Evolutionary conservation across 2,888 invertebrate species (phyloP).

Genomic region (Andrena minutula): DNA sequence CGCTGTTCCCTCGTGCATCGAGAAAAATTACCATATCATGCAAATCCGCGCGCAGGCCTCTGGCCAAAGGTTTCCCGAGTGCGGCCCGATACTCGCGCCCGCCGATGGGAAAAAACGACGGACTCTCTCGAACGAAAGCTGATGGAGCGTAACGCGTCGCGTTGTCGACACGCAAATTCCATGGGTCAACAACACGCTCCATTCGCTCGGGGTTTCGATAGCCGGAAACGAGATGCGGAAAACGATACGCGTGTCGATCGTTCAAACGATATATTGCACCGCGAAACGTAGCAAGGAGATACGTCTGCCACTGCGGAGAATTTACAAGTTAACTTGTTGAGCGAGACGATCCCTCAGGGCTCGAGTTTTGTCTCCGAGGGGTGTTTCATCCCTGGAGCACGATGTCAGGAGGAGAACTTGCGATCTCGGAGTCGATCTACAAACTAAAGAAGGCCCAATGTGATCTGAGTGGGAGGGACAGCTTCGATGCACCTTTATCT

Average conservation of each 20-base stretch:
- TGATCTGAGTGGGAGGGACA: too few species aligned
- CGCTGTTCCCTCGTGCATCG: constrained; percentile 49
- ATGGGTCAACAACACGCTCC: constrained; percentile 35
- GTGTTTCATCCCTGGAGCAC: too few species aligned
- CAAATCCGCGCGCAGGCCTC: constrained; percentile 65
- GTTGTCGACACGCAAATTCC: constrained; percentile 45
- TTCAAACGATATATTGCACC: constrained; percentile 29
- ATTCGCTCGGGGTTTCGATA: constrained; percentile 34
- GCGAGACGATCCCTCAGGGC: too few species aligned
- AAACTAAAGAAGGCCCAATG: too few species aligned
- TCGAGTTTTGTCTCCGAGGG: too few species aligned
- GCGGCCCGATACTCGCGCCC: constrained; percentile 32
- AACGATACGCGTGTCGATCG: constrained; percentile 29
- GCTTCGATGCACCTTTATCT: too few species aligned
- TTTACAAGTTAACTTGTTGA: background rate
- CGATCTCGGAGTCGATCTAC: too few species aligned
- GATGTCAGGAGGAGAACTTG: too few species aligned
- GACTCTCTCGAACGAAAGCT: constrained; percentile 27
- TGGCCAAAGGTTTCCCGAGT: constrained; percentile 36
- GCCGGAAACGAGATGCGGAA: constrained; percentile 52
- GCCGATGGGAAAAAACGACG: constrained; percentile 38
- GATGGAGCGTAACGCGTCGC: constrained; percentile 44
- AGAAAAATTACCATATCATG: constrained; percentile 78
- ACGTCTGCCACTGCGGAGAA: background rate
- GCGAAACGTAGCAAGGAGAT: background rate